Conservation (phyloP, 2,797 vertebrate genomes). For the Manis crassicaudata region DNA sequence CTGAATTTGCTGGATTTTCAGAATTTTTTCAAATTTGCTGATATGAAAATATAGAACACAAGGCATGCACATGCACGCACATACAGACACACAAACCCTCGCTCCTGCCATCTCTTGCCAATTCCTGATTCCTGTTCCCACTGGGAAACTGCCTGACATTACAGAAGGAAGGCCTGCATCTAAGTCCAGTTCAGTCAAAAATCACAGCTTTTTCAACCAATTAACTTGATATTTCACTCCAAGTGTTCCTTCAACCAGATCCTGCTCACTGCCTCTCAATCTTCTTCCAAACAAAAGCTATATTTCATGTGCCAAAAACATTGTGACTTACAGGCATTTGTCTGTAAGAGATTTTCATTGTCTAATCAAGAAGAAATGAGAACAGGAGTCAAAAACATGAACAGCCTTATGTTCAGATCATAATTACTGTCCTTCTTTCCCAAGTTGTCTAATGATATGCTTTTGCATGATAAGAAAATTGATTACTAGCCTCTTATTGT, state of each 20-base stretch:
- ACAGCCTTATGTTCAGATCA: background rate
- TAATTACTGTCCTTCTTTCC: background rate
- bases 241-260: background rate
- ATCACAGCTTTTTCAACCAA: background rate
- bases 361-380: background rate
- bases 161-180: background rate
- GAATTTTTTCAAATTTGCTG: background rate
- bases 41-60: background rate
- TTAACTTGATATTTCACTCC: background rate
- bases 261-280: background rate
- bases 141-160: background rate
- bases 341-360: background rate
- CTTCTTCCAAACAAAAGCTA: background rate
- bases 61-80: accelerated
- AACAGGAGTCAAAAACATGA: background rate
- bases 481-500: background rate
- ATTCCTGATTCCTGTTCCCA: background rate
- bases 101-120: background rate
- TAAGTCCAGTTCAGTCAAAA: background rate
- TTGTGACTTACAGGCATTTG: background rate
- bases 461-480: background rate
- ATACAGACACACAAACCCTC: background rate
- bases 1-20: background rate
- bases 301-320: background rate
- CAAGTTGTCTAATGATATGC: background rate